Percentiles rank a stretch among this genome's conserved stretches.
These are phyloP conservation scores for Nomada fucata DNA, from an alignment of 2,888 invertebrate genomes.

Conservation along the genomic window DNA sequence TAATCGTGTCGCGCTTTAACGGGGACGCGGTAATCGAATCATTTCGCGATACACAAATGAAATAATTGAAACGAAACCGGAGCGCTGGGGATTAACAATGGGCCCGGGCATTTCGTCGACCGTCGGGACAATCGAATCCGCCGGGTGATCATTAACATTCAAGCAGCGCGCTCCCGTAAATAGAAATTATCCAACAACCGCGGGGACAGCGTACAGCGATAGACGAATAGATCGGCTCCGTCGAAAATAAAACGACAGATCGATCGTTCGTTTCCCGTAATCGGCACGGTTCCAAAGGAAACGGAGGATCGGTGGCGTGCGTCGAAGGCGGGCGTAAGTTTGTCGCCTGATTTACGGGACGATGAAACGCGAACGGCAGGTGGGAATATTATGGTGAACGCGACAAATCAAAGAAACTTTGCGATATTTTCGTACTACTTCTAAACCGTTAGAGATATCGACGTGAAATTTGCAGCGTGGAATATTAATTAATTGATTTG, in stretches of 20 bases:
- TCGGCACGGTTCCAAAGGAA: background rate
- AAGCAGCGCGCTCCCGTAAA: background rate
- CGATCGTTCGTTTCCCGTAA: background rate
- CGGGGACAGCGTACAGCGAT: background rate
- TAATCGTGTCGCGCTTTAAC: background rate
- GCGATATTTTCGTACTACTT: too few relatives aligned
- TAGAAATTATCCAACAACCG: background rate
- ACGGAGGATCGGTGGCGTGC: background rate
- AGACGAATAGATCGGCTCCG: conserved; percentile 3
- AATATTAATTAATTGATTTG: too few relatives aligned
- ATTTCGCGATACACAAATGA: conserved; percentile 8
- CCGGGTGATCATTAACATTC: conserved; percentile 9
- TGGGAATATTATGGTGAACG: background rate
- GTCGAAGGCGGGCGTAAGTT: background rate
- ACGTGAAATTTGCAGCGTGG: too few relatives aligned
- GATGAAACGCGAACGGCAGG: background rate
- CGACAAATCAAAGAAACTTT: background rate
- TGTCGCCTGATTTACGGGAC: background rate
- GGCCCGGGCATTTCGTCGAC: background rate
- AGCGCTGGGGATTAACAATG: conserved; percentile 5
- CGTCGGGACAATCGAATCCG: background rate
- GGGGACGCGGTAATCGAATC: background rate
- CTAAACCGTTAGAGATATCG: too few relatives aligned
- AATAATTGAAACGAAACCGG: conserved; percentile 23
- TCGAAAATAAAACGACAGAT: conserved; percentile 9